These are phyloP conservation scores for Malthinus seriepunctatus DNA, from an alignment of 2,888 invertebrate species.

Conservation along the genomic window DNA sequence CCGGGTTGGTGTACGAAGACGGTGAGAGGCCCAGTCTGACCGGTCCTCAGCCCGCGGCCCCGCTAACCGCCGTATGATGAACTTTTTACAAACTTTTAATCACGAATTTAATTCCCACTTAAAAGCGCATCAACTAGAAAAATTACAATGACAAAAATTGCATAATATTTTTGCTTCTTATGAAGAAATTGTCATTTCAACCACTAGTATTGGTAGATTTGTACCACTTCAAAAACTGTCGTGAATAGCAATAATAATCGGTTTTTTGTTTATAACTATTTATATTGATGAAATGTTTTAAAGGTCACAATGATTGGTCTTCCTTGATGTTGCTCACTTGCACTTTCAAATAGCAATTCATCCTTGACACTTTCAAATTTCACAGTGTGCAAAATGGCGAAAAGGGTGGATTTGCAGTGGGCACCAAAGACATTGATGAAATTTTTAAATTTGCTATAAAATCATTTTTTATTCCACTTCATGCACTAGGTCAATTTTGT, in stretches of 20 bases:
- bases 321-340: slow-evolving; percentile 10
- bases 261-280: neutral
- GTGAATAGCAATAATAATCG: no score
- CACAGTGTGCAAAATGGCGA: no score
- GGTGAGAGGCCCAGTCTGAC: slow-evolving; percentile 32
- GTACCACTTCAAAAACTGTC: no score
- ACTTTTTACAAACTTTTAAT: slow-evolving; percentile 26
- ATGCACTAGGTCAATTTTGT: no score
- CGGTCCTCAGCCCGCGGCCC: slow-evolving; percentile 31
- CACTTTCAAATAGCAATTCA: slow-evolving; percentile 6
- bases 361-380: neutral
- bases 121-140: slow-evolving; percentile 18
- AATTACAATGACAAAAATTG: slow-evolving; percentile 18
- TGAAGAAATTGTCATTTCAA: neutral
- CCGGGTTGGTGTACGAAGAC: slow-evolving; percentile 25
- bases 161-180: slow-evolving; percentile 15
- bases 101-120: slow-evolving; percentile 24
- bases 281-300: slow-evolving; percentile 2
- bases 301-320: slow-evolving; percentile 9
- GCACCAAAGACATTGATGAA: no score
- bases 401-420: no score
- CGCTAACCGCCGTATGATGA: slow-evolving; percentile 23
- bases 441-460: no score
- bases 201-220: no score
- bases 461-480: no score